These are phyloP conservation scores for Aphaenogaster ashmeadi DNA, from an alignment of 1,140 invertebrate species.

Conservation along the genomic window DNA sequence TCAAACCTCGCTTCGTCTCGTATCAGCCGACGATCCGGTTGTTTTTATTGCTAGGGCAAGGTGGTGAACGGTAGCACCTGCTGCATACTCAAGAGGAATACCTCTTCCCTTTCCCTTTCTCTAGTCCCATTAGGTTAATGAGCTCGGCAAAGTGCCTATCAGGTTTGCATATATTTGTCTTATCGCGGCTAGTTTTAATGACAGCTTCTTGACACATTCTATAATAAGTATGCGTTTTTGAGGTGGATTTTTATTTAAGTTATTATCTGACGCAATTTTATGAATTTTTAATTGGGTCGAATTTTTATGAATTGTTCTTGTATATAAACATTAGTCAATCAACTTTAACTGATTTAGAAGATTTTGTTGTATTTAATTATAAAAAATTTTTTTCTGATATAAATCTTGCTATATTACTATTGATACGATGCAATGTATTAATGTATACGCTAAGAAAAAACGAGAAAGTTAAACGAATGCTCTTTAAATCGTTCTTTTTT, in stretches of 20 bases:
- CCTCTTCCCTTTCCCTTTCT: background rate
- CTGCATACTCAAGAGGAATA: background rate
- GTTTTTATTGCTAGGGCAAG: constrained; percentile 2
- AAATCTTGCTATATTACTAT: background rate
- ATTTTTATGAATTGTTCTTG: background rate
- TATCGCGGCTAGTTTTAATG: constrained; percentile 2
- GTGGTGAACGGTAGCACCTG: constrained; percentile 31
- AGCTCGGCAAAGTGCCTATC: background rate
- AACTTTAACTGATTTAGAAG: background rate
- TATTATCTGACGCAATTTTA: background rate
- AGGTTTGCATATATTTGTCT: background rate
- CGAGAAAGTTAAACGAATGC: background rate
- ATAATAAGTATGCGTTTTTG: background rate
- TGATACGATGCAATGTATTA: background rate
- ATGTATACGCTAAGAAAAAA: background rate
- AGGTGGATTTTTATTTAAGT: background rate
- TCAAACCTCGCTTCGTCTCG: constrained; percentile 7
- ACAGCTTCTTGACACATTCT: background rate
- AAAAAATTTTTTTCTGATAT: background rate
- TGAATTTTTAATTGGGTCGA: background rate
- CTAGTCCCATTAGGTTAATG: constrained; percentile 1
- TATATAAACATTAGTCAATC: background rate
- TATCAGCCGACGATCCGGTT: constrained; percentile 16
- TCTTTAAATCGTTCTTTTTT: background rate
- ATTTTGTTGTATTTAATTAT: background rate